Conservation (phyloP, 1,140 invertebrate genomes). For the Luehdorfia chinensis region DNA sequence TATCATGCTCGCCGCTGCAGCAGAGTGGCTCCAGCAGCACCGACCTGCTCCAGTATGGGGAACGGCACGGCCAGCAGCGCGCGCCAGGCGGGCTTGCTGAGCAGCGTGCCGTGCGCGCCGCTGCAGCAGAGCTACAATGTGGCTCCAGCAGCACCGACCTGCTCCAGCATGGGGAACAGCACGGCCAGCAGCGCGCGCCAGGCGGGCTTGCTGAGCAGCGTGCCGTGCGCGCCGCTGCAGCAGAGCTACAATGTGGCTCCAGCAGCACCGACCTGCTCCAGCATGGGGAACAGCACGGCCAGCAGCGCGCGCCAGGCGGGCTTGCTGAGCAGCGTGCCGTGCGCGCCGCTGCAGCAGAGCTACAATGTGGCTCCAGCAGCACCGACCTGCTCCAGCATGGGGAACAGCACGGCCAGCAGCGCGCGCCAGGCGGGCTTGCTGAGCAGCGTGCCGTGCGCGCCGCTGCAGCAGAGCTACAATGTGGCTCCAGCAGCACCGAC, state of each 20-base stretch:
- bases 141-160: too few species aligned
- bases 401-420: slow-evolving; percentile 94
- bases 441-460: slow-evolving; percentile 94
- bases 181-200: slow-evolving; percentile 95
- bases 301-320: slow-evolving; percentile 94
- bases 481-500: slow-evolving; percentile 90
- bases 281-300: slow-evolving; percentile 95
- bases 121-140: too few species aligned
- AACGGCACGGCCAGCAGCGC: slow-evolving; percentile 95
- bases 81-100: slow-evolving; percentile 94
- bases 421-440: slow-evolving; percentile 94
- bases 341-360: slow-evolving; percentile 98
- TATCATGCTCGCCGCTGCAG: too few species aligned
- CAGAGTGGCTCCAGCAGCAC: too few species aligned
- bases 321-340: slow-evolving; percentile 91
- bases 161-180: slow-evolving; percentile 96
- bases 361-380: too few species aligned
- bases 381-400: slow-evolving; percentile 94
- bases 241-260: too few species aligned
- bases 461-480: slow-evolving; percentile 99
- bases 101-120: too few species aligned
- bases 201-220: slow-evolving; percentile 89
- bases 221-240: slow-evolving; percentile 96
- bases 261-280: slow-evolving; percentile 95
- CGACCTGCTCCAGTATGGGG: slow-evolving; percentile 95